Evolutionary conservation across 2,888 invertebrate genomes (phyloP).

Genomic region (Stenchaetothrips biformis): DNA sequence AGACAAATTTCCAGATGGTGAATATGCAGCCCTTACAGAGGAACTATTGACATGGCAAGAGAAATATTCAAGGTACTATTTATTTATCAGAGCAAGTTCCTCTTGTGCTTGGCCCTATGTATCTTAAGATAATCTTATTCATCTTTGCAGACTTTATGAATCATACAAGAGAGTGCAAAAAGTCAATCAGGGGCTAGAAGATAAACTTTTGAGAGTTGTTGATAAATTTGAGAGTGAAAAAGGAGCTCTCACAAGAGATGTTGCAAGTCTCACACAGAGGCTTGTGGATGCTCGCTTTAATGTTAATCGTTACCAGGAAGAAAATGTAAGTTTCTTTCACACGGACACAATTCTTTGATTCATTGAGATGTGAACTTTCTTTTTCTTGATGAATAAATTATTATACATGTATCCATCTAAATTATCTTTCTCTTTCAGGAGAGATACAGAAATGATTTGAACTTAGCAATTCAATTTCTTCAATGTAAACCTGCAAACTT

Average conservation of each 20-base stretch:
- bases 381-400: background rate
- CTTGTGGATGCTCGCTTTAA: slow-evolving; percentile 80
- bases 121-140: background rate
- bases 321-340: slow-evolving; percentile 65
- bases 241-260: slow-evolving; percentile 76
- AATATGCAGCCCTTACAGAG: slow-evolving; percentile 72
- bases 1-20: slow-evolving; percentile 59
- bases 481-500: slow-evolving; percentile 95
- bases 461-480: slow-evolving; percentile 84
- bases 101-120: background rate
- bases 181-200: slow-evolving; percentile 90
- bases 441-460: slow-evolving; percentile 88
- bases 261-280: slow-evolving; percentile 76
- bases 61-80: slow-evolving; percentile 74
- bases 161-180: slow-evolving; percentile 90
- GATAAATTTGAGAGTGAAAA: slow-evolving; percentile 90
- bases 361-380: background rate
- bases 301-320: slow-evolving; percentile 74
- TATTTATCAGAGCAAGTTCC: slow-evolving; percentile 15
- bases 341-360: background rate
- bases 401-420: background rate
- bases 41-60: slow-evolving; percentile 85
- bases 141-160: slow-evolving; percentile 67
- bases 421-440: slow-evolving; percentile 60
- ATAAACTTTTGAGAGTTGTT: slow-evolving; percentile 85